phyloP scores from a whole-genome alignment of 2,888 invertebrate genomes.

The Cheilosia pagana region DNA sequence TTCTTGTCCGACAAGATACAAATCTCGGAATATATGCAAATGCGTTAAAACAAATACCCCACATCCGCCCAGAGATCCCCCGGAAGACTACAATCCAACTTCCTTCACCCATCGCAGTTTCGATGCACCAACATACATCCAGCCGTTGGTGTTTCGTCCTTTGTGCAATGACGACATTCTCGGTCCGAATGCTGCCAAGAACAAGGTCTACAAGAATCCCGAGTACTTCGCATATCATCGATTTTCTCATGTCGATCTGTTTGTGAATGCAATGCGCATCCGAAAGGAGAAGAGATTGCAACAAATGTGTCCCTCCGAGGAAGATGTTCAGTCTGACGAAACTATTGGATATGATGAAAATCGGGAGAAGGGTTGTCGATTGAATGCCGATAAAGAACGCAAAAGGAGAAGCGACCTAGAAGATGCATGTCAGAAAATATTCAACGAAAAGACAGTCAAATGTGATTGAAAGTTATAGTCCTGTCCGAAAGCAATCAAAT shows the following conservation, averaged over 20 bases:
- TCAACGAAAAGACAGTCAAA: background rate
- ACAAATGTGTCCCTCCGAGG: slow-evolving; percentile 13
- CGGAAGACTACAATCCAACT: slow-evolving; percentile 78
- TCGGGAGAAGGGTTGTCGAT: background rate
- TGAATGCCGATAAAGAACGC: background rate
- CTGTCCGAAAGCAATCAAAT: background rate
- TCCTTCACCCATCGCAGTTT: slow-evolving; percentile 77
- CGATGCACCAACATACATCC: slow-evolving; percentile 75
- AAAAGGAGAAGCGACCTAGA: background rate
- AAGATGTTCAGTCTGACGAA: background rate
- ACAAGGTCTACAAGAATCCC: slow-evolving; percentile 78
- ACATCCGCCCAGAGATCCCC: slow-evolving; percentile 80
- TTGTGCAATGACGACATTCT: slow-evolving; percentile 77
- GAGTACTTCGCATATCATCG: slow-evolving; percentile 81
- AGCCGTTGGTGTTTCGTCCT: slow-evolving; percentile 78
- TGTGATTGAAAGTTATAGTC: background rate
- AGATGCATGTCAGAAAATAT: background rate
- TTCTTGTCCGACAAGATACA: background rate
- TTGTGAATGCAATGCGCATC: slow-evolving; percentile 76
- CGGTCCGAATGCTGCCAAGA: slow-evolving; percentile 79
- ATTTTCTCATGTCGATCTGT: slow-evolving; percentile 78
- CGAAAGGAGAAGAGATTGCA: slow-evolving; percentile 72
- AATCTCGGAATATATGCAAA: slow-evolving; percentile 16
- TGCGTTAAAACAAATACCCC: slow-evolving; percentile 75
- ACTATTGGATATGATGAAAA: background rate